Conservation (phyloP, 53 echinoderm and acorn worm species). For the Apostichopus leukothele region DNA sequence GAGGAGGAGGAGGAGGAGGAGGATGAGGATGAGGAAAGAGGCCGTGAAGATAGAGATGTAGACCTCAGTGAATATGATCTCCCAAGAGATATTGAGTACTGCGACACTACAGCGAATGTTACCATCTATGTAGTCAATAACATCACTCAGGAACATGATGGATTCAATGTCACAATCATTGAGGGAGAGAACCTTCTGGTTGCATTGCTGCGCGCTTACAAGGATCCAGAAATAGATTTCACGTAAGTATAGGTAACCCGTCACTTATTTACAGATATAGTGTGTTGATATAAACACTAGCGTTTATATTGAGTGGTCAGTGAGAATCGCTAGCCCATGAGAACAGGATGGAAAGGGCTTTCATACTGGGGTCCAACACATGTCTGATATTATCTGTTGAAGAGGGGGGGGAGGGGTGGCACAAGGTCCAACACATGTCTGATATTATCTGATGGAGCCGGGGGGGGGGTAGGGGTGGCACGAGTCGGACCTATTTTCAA, state of each 20-base stretch:
- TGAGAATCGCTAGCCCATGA: no score
- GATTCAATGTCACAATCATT: neutral
- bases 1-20: slow-evolving; percentile 1
- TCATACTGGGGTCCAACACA: no score
- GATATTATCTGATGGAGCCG: no score
- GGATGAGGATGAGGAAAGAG: neutral
- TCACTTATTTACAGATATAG: no score
- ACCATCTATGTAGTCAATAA: neutral
- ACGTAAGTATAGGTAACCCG: neutral
- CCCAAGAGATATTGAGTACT: neutral
- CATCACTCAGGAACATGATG: neutral
- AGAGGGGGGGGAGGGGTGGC: no score
- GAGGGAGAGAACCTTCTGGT: neutral
- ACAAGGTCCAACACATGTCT: no score
- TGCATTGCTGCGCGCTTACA: slow-evolving; percentile 5
- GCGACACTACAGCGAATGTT: neutral
- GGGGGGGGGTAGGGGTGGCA: no score
- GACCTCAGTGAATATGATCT: neutral
- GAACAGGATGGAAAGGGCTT: no score
- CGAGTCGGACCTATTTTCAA: no score
- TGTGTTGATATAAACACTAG: no score
- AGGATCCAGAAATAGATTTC: neutral
- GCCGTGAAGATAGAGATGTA: neutral
- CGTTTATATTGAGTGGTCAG: no score
- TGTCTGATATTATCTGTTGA: no score